Conservation (phyloP, 2,888 invertebrate genomes). For the Trichogramma dendrolimi region DNA sequence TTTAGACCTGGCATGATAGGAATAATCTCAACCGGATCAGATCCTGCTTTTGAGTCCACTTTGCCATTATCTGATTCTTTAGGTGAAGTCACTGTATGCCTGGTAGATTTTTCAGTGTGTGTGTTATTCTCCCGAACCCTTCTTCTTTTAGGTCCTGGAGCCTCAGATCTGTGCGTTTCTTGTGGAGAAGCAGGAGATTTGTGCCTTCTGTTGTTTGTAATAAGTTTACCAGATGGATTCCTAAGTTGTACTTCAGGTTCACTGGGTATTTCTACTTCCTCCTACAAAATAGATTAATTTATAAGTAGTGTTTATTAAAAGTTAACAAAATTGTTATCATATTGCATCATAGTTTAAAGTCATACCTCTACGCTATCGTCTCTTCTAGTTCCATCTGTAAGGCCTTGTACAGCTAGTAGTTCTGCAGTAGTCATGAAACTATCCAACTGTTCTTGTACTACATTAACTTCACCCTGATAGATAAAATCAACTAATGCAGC, state of each 20-base stretch:
- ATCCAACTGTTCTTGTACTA: conserved; percentile 72
- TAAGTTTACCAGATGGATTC: conserved; percentile 43
- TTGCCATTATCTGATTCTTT: conserved; percentile 42
- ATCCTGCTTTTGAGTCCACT: conserved; percentile 39
- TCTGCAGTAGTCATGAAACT: conserved; percentile 76
- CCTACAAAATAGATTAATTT: conserved; percentile 34
- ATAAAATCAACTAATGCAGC: conserved; percentile 76
- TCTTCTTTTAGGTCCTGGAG: conserved; percentile 47
- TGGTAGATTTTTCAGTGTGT: conserved; percentile 42
- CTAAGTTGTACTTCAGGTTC: conserved; percentile 51
- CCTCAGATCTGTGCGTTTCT: conserved; percentile 39
- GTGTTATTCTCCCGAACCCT: conserved; percentile 46
- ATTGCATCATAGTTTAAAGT: not conserved
- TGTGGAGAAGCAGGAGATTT: conserved; percentile 47
- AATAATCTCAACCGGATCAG: conserved; percentile 51
- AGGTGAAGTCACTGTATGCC: conserved; percentile 36
- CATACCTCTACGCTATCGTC: conserved; percentile 30
- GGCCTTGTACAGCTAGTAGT: conserved; percentile 70
- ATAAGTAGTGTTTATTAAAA: not conserved
- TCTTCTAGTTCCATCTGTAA: conserved; percentile 57
- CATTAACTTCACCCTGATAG: conserved; percentile 79
- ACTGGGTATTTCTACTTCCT: conserved; percentile 49
- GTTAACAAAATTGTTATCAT: not conserved
- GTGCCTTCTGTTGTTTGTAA: conserved; percentile 43
- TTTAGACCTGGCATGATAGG: conserved; percentile 55